Percentiles rank a stretch among this genome's conserved stretches.
Evolutionary conservation across 1,140 invertebrate genomes (phyloP).

Genomic region (Anoplolepis gracilipes): DNA sequence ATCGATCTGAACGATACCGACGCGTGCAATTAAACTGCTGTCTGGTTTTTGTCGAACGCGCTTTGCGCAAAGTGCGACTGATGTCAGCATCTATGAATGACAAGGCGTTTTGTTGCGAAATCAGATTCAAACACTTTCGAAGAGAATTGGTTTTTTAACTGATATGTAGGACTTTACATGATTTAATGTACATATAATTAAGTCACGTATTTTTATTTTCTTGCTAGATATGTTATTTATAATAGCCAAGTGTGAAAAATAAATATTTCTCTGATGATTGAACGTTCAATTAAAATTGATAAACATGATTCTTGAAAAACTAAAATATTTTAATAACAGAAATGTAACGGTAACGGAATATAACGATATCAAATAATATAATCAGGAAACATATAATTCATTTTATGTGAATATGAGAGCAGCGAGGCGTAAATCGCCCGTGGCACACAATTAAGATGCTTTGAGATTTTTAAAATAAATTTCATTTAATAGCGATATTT

Average conservation of each 20-base stretch:
- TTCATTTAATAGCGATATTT: constrained; percentile 10
- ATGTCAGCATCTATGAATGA: not conserved
- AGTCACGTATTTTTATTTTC: not conserved
- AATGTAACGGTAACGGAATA: constrained; percentile 11
- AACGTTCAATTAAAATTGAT: constrained; percentile 7
- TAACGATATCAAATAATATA: constrained; percentile 31
- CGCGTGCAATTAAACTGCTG: constrained; percentile 31
- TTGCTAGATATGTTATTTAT: not conserved
- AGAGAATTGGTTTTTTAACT: not conserved
- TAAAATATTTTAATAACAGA: not conserved
- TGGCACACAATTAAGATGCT: constrained; percentile 43
- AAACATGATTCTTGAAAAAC: not conserved
- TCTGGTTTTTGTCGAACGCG: constrained; percentile 5
- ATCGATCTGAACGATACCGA: constrained; percentile 33
- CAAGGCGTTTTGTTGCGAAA: not conserved
- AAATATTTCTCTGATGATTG: not conserved
- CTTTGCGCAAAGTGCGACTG: not conserved
- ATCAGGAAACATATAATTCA: constrained; percentile 8
- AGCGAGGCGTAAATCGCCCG: constrained; percentile 47
- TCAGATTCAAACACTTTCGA: not conserved
- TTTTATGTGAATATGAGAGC: constrained; percentile 36
- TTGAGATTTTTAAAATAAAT: not conserved
- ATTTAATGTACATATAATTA: not conserved
- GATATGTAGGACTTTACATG: not conserved
- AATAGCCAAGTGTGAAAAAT: not conserved